phyloP scores from a whole-genome alignment of 1,140 invertebrate genomes.

The Lamellibrachia luymesi region DNA sequence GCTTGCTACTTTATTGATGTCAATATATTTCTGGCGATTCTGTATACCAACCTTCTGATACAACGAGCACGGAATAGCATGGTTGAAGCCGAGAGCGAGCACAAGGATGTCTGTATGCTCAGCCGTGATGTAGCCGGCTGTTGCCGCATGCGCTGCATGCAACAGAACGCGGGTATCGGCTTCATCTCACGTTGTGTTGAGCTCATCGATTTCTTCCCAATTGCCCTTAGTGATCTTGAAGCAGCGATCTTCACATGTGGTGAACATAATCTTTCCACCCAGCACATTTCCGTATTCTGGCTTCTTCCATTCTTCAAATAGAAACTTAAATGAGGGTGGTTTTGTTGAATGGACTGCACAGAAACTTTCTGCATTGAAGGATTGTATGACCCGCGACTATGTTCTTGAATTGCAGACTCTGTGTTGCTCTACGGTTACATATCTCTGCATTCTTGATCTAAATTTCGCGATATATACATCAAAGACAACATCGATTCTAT shows the following conservation, averaged over 20 bases:
- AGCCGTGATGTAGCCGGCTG: no score
- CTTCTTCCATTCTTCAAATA: not conserved
- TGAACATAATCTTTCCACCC: not conserved
- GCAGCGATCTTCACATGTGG: not conserved
- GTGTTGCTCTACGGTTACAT: not conserved
- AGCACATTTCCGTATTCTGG: not conserved
- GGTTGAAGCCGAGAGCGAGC: no score
- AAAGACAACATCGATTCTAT: not conserved
- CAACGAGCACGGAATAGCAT: no score
- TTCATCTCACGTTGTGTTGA: not conserved
- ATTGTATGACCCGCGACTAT: not conserved
- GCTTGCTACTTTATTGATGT: no score
- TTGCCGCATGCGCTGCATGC: not conserved
- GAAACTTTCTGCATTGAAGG: not conserved
- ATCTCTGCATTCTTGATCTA: not conserved
- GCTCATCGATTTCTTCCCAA: no score
- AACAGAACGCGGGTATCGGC: not conserved
- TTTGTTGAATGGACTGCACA: not conserved
- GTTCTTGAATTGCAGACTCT: not conserved
- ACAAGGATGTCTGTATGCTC: no score
- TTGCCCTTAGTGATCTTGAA: no score
- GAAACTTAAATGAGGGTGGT: not conserved
- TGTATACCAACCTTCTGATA: no score
- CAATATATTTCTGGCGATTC: no score
- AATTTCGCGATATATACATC: not conserved